A percentile compares a stretch with the other conserved stretches of the same genome.
Evolutionary conservation across 2,888 invertebrate species (phyloP).

Genomic region (Vannuccia rotundouncinata): DNA sequence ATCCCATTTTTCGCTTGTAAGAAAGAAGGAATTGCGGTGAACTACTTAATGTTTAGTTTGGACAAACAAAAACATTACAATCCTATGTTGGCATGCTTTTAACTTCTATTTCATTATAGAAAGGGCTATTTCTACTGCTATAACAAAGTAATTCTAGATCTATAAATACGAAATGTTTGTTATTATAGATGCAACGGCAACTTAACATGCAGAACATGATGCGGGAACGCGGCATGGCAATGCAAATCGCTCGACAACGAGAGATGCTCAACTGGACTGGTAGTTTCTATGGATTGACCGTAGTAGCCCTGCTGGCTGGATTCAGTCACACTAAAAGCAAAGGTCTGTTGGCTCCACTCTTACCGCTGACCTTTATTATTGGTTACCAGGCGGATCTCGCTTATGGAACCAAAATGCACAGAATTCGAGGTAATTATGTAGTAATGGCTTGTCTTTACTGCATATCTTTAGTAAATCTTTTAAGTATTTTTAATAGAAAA

Average conservation of each 20-base stretch:
- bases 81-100: too few species aligned
- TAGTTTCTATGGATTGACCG: constrained; percentile 62
- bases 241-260: constrained; percentile 63
- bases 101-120: too few species aligned
- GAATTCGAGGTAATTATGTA: not conserved
- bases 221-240: constrained; percentile 67
- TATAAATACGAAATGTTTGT: too few species aligned
- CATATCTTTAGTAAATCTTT: too few species aligned
- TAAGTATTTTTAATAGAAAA: too few species aligned
- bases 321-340: constrained; percentile 62
- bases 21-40: too few species aligned
- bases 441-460: too few species aligned
- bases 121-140: too few species aligned
- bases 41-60: too few species aligned
- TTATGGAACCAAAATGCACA: constrained; percentile 68
- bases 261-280: constrained; percentile 70
- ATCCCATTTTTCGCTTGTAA: too few species aligned
- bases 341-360: constrained; percentile 63
- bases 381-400: constrained; percentile 70
- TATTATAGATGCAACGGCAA: constrained; percentile 66
- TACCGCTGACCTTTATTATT: constrained; percentile 68
- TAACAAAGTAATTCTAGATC: too few species aligned
- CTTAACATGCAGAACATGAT: constrained; percentile 74
- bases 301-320: constrained; percentile 44
- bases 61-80: too few species aligned